Percentiles rank a stretch among this genome's conserved stretches.
phyloP scores from a whole-genome alignment of 2,797 vertebrate species.

The Psittacula derbiana region DNA sequence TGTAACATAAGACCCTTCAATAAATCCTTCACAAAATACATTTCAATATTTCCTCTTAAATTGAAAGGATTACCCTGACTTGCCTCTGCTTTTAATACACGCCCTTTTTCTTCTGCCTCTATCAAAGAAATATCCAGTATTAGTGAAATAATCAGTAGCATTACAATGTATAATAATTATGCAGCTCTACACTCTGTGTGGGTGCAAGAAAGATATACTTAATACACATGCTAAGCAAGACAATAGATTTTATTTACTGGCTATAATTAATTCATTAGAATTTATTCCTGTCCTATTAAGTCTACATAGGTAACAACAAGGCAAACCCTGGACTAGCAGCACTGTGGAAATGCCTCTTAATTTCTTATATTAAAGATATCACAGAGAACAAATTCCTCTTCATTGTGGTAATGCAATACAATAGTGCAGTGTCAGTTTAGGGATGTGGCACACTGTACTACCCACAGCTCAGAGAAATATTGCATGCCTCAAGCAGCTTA shows the following conservation, averaged over 20 bases:
- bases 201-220: background rate
- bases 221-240: background rate
- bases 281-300: background rate
- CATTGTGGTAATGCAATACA: background rate
- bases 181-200: background rate
- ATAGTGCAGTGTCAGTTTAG: background rate
- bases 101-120: background rate
- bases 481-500: background rate
- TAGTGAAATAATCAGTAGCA: background rate
- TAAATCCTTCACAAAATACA: background rate
- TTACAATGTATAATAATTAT: background rate
- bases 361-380: background rate
- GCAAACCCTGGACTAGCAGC: background rate
- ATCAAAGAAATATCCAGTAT: background rate
- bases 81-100: background rate
- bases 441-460: accelerated
- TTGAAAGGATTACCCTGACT: background rate
- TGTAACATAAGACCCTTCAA: background rate
- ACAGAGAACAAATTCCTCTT: background rate
- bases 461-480: background rate
- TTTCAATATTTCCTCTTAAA: background rate
- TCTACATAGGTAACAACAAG: background rate
- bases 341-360: background rate
- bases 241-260: background rate
- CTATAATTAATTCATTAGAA: background rate